Conservation (phyloP, 2,113 vertebrate genomes). For the Syrrhaptes paradoxus region DNA sequence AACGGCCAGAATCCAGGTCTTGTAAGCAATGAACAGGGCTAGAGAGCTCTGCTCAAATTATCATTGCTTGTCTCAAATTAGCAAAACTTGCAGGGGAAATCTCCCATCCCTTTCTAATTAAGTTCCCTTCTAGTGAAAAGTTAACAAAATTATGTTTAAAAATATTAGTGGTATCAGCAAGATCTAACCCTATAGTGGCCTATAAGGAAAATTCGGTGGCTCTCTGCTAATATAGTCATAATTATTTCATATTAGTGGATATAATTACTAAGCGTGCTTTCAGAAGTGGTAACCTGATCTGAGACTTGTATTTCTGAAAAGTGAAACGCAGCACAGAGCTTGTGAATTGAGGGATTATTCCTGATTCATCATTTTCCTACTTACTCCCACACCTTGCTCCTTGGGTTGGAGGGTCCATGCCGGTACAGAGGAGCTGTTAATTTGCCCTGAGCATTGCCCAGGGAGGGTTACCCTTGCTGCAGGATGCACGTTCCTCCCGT, state of each 20-base stretch:
- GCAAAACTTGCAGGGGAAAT: neutral
- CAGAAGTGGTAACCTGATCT: neutral
- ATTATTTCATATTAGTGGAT: neutral
- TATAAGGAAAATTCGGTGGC: neutral
- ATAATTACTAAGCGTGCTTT: neutral
- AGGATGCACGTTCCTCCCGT: neutral
- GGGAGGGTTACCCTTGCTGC: neutral
- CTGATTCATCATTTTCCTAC: neutral
- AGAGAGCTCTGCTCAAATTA: neutral
- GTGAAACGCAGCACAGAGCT: neutral
- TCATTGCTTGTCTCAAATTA: neutral
- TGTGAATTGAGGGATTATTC: neutral
- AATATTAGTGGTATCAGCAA: neutral
- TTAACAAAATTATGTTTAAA: neutral
- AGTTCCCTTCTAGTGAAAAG: neutral
- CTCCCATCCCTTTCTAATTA: slow-evolving; percentile 4
- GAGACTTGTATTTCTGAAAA: neutral
- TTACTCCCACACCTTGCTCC: neutral
- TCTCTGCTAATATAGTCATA: neutral
- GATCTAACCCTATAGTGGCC: neutral
- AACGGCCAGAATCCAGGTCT: neutral
- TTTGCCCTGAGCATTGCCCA: neutral
- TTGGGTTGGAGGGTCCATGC: neutral
- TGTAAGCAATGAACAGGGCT: neutral
- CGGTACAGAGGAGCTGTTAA: neutral